Evolutionary conservation across 2,888 invertebrate genomes (phyloP).

Genomic region (Bruchidius siliquastri): DNA sequence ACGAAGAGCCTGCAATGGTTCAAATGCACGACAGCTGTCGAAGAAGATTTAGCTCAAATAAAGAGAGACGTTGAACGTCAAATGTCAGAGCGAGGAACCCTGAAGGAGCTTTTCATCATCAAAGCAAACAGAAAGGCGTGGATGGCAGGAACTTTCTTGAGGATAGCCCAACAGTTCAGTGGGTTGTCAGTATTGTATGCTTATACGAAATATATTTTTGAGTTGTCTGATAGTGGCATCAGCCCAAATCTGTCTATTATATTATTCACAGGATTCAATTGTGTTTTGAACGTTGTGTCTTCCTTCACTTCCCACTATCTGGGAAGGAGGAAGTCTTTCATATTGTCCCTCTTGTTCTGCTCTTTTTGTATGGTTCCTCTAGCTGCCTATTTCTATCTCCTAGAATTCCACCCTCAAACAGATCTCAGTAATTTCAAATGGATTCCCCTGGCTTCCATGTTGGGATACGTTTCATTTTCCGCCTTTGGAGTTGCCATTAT

Average conservation of each 20-base stretch:
- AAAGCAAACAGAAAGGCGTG: conserved; percentile 34
- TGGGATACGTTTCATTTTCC: conserved; percentile 29
- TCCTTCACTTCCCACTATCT: conserved; percentile 28
- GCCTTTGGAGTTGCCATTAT: conserved; percentile 32
- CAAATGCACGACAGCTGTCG: conserved; percentile 27
- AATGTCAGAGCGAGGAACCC: conserved; percentile 35
- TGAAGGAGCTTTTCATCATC: conserved; percentile 34
- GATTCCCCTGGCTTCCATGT: conserved; percentile 36
- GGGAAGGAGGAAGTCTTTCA: conserved; percentile 27
- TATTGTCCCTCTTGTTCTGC: conserved; percentile 26
- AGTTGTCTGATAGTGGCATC: conserved; percentile 34
- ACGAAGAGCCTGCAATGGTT: conserved; percentile 27
- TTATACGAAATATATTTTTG: conserved; percentile 37
- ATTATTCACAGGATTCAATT: conserved; percentile 21
- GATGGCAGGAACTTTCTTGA: conserved; percentile 30
- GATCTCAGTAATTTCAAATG: conserved; percentile 28
- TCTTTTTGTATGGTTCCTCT: conserved; percentile 16
- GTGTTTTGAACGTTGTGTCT: conserved; percentile 22
- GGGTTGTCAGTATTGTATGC: conserved; percentile 32
- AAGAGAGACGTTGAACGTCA: conserved; percentile 33
- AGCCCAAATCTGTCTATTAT: conserved; percentile 18
- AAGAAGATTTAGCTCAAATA: conserved; percentile 27
- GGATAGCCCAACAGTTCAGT: conserved; percentile 35
- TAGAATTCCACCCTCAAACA: conserved; percentile 18
- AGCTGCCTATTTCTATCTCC: conserved; percentile 31